A percentile compares a stretch with the other conserved stretches of the same genome.
Evolutionary conservation across 2,113 vertebrate species (phyloP).

Genomic region (Oenanthe melanoleuca): DNA sequence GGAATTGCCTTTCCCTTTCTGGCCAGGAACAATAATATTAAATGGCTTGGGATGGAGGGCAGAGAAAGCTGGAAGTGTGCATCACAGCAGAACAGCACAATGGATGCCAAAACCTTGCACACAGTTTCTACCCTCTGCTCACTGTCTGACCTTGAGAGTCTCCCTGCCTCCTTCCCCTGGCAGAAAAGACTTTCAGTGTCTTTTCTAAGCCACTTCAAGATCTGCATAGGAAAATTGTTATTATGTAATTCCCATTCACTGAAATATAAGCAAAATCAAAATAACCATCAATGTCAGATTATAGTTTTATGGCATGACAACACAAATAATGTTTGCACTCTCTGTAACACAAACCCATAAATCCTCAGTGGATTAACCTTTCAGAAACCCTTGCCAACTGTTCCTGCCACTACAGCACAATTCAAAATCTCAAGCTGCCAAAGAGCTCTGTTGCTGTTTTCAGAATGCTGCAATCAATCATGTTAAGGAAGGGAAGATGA

Average conservation of each 20-base stretch:
- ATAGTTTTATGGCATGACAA: constrained; percentile 52
- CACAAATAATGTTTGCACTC: constrained; percentile 54
- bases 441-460: constrained; percentile 52
- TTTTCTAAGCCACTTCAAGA: background rate
- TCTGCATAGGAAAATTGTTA: background rate
- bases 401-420: constrained; percentile 62
- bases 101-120: background rate
- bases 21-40: background rate
- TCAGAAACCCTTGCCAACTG: constrained; percentile 58
- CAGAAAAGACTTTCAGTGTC: background rate
- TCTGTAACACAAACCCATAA: constrained; percentile 52
- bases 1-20: background rate
- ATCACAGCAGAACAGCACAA: background rate
- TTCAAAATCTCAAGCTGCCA: constrained; percentile 64
- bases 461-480: constrained; percentile 62
- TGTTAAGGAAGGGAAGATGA: constrained; percentile 48
- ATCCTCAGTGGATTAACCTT: constrained; percentile 63
- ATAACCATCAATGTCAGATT: constrained; percentile 65
- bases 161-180: background rate
- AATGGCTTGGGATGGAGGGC: background rate
- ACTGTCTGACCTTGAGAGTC: background rate
- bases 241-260: constrained; percentile 34
- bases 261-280: constrained; percentile 63
- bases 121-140: background rate
- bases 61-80: background rate